phyloP scores from a whole-genome alignment of 1,140 invertebrate genomes.

The Drosophila triauraria region DNA sequence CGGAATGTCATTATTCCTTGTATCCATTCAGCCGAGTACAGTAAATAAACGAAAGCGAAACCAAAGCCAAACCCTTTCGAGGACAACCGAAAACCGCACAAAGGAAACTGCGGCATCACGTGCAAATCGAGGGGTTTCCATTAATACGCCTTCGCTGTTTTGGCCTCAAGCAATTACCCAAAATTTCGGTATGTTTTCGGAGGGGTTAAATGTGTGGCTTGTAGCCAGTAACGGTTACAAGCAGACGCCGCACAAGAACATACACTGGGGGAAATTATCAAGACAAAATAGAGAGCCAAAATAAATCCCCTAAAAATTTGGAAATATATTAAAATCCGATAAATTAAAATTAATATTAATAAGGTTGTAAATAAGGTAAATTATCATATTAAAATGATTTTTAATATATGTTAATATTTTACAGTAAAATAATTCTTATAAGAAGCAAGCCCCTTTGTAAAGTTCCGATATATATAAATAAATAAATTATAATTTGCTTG shows the following conservation, averaged over 20 bases:
- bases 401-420: no score
- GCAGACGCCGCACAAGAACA: background rate
- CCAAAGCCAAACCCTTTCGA: conserved; percentile 16
- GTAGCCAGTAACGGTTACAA: conserved; percentile 36
- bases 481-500: no score
- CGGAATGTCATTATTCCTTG: conserved; percentile 22
- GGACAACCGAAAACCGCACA: conserved; percentile 19
- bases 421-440: no score
- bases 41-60: conserved; percentile 17
- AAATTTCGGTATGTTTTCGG: conserved; percentile 21
- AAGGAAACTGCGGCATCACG: conserved; percentile 35
- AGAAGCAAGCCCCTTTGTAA: no score
- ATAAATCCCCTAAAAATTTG: background rate
- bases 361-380: no score
- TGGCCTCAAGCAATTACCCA: conserved; percentile 47
- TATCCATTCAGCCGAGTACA: conserved; percentile 19
- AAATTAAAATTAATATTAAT: no score
- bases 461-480: no score
- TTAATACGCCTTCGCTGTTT: conserved; percentile 49
- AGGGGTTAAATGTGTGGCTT: conserved; percentile 20
- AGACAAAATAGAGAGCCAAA: no score
- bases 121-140: conserved; percentile 45
- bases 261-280: background rate
- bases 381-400: no score
- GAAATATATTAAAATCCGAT: no score